Evolutionary conservation across 1,140 invertebrate species (phyloP).

Genomic region (Leptinotarsa undecemlineata): DNA sequence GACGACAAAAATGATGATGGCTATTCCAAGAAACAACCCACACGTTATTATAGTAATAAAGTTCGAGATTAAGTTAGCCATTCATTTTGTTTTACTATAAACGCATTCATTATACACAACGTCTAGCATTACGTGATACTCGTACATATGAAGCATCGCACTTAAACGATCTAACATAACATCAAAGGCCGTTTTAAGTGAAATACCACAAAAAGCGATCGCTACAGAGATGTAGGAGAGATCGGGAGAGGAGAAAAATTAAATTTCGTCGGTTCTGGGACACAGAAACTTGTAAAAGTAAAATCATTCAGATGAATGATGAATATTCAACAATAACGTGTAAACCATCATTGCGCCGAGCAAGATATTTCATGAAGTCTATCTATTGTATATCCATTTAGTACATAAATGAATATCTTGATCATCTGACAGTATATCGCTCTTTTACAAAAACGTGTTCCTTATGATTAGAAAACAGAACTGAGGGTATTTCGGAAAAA

Average conservation of each 20-base stretch:
- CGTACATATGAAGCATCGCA: conserved; percentile 20
- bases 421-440: too few species aligned
- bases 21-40: conserved; percentile 17
- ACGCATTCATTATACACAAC: conserved; percentile 20
- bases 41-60: conserved; percentile 19
- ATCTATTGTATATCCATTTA: too few species aligned
- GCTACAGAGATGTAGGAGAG: background rate
- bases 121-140: conserved; percentile 23
- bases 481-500: too few species aligned
- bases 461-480: too few species aligned
- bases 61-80: conserved; percentile 19
- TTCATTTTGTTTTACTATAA: conserved; percentile 23
- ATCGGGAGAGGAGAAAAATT: background rate
- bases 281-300: too few species aligned
- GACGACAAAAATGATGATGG: conserved; percentile 5
- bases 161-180: conserved; percentile 23
- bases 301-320: too few species aligned
- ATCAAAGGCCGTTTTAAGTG: conserved; percentile 20
- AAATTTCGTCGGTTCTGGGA: too few species aligned
- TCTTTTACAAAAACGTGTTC: too few species aligned
- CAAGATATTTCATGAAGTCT: too few species aligned
- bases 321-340: too few species aligned
- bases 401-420: too few species aligned
- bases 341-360: too few species aligned
- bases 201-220: conserved; percentile 16